A percentile compares a stretch with the other conserved stretches of the same genome.
Evolutionary conservation across 2,888 invertebrate genomes (phyloP).

Genomic region (Xestobium rufovillosum): DNA sequence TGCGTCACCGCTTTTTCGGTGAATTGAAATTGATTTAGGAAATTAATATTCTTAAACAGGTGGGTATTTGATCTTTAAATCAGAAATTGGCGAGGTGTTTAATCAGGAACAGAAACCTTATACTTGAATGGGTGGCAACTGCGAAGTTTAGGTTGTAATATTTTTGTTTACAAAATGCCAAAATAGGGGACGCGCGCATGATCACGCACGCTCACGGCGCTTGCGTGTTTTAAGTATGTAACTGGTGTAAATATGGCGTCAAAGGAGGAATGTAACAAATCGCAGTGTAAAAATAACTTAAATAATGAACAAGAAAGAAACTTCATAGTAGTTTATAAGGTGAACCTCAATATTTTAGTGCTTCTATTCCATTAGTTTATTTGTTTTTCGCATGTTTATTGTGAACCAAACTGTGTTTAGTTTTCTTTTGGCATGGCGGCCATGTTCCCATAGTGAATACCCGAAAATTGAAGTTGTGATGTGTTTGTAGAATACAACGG

Average conservation of each 20-base stretch:
- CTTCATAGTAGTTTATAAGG: constrained; percentile 41
- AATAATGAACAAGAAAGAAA: constrained; percentile 39
- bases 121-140: too few relatives aligned
- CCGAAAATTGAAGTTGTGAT: constrained; percentile 32
- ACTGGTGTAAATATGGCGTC: constrained; percentile 42
- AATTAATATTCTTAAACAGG: too few relatives aligned
- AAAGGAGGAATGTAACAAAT: constrained; percentile 41
- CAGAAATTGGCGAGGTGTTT: too few relatives aligned
- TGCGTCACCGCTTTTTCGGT: too few relatives aligned
- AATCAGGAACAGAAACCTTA: too few relatives aligned
- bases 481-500: constrained; percentile 22
- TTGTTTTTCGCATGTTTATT: constrained; percentile 39
- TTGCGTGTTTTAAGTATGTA: constrained; percentile 22
- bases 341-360: constrained; percentile 39
- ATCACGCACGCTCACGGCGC: background rate
- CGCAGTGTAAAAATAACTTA: constrained; percentile 37
- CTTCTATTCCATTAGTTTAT: constrained; percentile 37
- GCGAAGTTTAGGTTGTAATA: too few relatives aligned
- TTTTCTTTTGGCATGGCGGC: constrained; percentile 41
- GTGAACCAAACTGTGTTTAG: constrained; percentile 36
- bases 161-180: constrained; percentile 1
- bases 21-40: too few relatives aligned
- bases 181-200: constrained; percentile 1
- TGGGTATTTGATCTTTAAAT: too few relatives aligned
- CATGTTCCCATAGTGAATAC: constrained; percentile 38